phyloP scores from a whole-genome alignment of 2,113 vertebrate species.

The Centropus bengalensis region DNA sequence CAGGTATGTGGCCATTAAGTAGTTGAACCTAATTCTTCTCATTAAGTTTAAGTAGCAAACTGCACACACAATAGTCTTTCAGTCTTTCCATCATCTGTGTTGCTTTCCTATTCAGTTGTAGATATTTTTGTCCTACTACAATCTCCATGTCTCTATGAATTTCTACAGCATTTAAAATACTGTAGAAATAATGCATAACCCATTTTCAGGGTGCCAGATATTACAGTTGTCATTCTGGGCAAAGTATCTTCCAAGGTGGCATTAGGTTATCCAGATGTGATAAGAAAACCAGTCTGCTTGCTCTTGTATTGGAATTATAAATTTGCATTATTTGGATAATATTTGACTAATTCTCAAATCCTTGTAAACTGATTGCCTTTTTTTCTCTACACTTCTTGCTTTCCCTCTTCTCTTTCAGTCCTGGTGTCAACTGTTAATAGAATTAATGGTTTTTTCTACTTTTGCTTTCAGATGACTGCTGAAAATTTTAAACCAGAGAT shows the following conservation, averaged over 20 bases:
- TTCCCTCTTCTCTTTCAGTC: background rate
- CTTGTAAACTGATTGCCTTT: background rate
- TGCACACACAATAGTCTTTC: background rate
- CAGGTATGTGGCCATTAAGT: background rate
- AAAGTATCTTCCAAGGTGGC: background rate
- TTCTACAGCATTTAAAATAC: slow-evolving; percentile 13
- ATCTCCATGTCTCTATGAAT: background rate
- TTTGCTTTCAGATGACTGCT: slow-evolving; percentile 33
- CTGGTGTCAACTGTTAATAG: background rate
- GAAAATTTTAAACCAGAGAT: slow-evolving; percentile 38
- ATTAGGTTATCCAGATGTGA: background rate
- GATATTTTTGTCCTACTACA: background rate
- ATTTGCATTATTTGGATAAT: background rate
- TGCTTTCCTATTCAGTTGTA: slow-evolving; percentile 4
- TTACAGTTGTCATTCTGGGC: background rate
- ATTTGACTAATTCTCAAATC: background rate
- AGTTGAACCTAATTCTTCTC: background rate
- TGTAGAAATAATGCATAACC: background rate
- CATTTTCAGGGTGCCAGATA: background rate
- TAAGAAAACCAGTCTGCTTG: background rate
- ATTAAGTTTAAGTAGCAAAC: background rate
- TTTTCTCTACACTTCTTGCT: background rate
- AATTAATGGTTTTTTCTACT: slow-evolving; percentile 37
- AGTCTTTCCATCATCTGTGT: background rate
- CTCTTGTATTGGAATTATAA: background rate